These are phyloP conservation scores for Scomber colias DNA, from an alignment of 2,113 vertebrate species.

Conservation along the genomic window DNA sequence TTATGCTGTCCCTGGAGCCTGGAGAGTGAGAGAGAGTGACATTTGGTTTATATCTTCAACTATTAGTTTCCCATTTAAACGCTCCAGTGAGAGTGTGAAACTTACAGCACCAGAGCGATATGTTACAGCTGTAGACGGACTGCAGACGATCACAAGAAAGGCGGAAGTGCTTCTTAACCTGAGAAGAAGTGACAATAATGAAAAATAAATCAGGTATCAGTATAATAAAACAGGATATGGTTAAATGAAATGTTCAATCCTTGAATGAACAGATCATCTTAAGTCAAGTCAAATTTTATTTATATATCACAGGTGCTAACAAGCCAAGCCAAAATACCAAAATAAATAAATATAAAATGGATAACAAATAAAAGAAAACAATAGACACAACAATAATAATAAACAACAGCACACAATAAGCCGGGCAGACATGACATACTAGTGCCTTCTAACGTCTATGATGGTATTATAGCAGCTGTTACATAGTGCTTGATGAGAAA, in stretches of 20 bases:
- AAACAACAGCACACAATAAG: too few relatives aligned
- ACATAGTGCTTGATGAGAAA: too few relatives aligned
- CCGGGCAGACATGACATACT: too few relatives aligned
- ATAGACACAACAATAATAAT: too few relatives aligned
- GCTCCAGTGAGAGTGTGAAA: slow-evolving; percentile 46
- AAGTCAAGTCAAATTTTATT: too few relatives aligned
- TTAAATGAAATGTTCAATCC: too few relatives aligned
- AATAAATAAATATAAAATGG: too few relatives aligned
- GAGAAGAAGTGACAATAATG: not conserved
- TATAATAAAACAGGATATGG: too few relatives aligned
- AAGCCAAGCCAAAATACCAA: too few relatives aligned
- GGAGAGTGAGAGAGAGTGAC: not conserved
- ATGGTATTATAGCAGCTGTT: too few relatives aligned
- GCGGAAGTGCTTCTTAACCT: slow-evolving; percentile 85
- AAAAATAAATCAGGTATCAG: not conserved
- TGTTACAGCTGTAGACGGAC: slow-evolving; percentile 81
- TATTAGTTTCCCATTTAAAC: not conserved
- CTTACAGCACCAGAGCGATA: slow-evolving; percentile 94
- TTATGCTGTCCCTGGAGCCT: slow-evolving; percentile 87
- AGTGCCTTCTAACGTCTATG: not conserved
- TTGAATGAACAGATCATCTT: not conserved
- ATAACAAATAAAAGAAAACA: too few relatives aligned
- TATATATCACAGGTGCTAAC: too few relatives aligned
- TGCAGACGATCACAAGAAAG: slow-evolving; percentile 85
- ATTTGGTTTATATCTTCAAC: not conserved